Conservation (phyloP, 2,888 invertebrate genomes). For the Cantharis lateralis region DNA sequence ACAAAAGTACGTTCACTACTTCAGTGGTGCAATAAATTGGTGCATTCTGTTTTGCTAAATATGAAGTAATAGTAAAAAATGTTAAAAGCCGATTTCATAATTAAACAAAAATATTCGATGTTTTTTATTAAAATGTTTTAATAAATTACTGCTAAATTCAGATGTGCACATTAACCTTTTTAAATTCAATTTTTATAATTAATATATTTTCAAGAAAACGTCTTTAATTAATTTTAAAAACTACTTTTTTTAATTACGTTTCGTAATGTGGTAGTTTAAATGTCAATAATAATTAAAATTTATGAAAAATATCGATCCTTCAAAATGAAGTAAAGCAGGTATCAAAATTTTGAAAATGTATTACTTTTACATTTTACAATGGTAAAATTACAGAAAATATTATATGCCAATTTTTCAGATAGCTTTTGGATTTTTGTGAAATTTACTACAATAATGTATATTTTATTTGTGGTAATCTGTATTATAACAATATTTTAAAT, state of each 20-base stretch:
- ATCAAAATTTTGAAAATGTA: no score
- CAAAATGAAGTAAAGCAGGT: neutral
- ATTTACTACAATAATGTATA: no score
- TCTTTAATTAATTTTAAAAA: neutral
- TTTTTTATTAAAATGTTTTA: neutral
- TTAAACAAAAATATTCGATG: neutral
- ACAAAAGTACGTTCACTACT: neutral
- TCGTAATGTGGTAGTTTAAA: neutral
- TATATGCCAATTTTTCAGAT: no score
- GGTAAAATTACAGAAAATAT: no score
- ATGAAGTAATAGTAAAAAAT: neutral
- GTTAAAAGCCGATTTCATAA: neutral
- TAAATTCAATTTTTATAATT: neutral
- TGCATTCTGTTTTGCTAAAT: neutral
- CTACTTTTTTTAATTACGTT: neutral
- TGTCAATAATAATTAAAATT: neutral
- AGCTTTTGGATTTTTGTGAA: no score
- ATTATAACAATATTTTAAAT: no score
- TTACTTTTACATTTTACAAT: no score
- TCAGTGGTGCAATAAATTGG: neutral
- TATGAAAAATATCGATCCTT: neutral
- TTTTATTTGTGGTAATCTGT: no score
- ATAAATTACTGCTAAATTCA: neutral
- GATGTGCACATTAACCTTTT: neutral
- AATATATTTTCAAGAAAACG: neutral